Evolutionary conservation across 2,113 vertebrate species (phyloP), one percentile per base, ranked within the genome.

Genomic region (Stomatorhinus ivindoensis): DNA sequence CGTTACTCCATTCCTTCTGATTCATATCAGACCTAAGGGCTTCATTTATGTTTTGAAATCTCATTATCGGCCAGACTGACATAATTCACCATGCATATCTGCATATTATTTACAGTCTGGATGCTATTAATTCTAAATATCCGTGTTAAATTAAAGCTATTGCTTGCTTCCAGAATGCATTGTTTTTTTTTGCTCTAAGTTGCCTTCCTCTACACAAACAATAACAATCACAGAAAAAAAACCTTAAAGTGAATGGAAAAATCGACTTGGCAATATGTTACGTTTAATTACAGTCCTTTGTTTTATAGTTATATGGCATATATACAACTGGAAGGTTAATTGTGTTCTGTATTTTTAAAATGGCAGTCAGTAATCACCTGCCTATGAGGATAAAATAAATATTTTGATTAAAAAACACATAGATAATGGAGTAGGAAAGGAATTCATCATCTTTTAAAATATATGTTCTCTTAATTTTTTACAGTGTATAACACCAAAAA

Each of bases 291-390:
- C 69, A 76, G 69, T 76, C 69, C 69, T 35, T 39, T 76, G 69
- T 65, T 65, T 65, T 65, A 65, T 11, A 65, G 61, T 27, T 93
- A 90, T 91, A 92, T 91, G 87, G 93, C 93, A 94, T 93, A 90
- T 92, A 93, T 94, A 94, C 92, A 92, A 95, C 93, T 92, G 94
- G 93, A 94, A 95, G 94, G 95, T 95, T 95, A 95, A 95, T 95
- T 94, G 94, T 88, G 93, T 93, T 90, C 92, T 94, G 91, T 90
- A 91, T 91, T 92, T 19, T 93, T 90, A 90, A 93, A 94, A 93
- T 93, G 93, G 92, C 89, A 88, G 89, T 93, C 93, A 92, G 19
- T 50, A 50, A 86, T 24, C 84, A 86, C 46, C 92, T 92, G 92
- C 89, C 88, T 87, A 92, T 92, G 91, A 92, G 91, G 48, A 92